phyloP scores from a whole-genome alignment of 2,797 vertebrate genomes.

The Anguilla obscura region DNA sequence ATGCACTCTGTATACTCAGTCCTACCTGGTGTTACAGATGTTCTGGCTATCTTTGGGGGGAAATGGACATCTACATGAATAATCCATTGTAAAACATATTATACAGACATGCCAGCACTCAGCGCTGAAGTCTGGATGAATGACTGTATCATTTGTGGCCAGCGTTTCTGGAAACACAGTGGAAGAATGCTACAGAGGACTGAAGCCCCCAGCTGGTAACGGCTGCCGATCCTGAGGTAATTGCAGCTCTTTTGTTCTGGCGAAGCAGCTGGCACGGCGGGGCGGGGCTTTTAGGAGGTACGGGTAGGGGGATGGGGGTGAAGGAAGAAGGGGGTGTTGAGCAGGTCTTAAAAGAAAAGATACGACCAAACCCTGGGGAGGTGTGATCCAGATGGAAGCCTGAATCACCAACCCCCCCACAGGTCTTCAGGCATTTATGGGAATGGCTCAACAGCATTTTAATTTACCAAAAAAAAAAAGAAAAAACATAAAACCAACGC shows the following conservation, averaged over 20 bases:
- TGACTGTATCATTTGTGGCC: background rate
- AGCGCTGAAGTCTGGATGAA: background rate
- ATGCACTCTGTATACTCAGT: background rate
- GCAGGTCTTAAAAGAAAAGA: conserved; percentile 15
- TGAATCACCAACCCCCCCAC: background rate
- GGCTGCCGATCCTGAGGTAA: conserved; percentile 3
- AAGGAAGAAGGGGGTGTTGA: background rate
- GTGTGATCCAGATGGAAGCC: conserved; percentile 1
- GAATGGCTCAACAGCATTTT: conserved; percentile 19
- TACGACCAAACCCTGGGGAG: background rate
- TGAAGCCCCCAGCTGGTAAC: background rate
- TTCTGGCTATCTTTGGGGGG: background rate
- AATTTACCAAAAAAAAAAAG: background rate
- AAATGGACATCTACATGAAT: background rate
- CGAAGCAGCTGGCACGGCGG: background rate
- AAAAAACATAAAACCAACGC: background rate
- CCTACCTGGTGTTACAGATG: background rate
- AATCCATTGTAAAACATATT: background rate
- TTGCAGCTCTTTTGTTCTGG: conserved; percentile 9
- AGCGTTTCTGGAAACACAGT: background rate
- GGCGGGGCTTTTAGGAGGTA: background rate
- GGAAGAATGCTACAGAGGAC: background rate
- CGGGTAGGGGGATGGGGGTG: background rate
- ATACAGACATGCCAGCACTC: background rate
- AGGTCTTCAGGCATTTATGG: conserved; percentile 6